phyloP scores from a whole-genome alignment of 2,797 vertebrate genomes.

The Gila robusta region DNA sequence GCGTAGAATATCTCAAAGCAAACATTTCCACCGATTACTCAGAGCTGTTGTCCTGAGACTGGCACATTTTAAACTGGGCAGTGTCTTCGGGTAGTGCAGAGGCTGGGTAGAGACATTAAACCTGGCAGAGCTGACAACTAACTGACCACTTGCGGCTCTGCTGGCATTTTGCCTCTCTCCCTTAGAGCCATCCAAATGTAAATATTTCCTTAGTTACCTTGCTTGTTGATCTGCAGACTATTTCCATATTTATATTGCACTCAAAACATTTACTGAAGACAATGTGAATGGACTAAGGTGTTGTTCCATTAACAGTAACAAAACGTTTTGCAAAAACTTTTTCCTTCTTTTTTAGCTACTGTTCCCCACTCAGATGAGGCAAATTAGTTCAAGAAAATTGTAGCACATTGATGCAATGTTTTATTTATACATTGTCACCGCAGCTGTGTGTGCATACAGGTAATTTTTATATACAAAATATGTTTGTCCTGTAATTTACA shows the following conservation, averaged over 20 bases:
- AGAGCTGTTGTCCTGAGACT: conserved; percentile 29
- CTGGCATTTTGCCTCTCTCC: conserved; percentile 60
- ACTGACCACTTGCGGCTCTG: conserved; percentile 37
- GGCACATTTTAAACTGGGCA: background rate
- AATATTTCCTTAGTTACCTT: conserved; percentile 69
- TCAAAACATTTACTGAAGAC: conserved; percentile 61
- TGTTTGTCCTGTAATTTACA: background rate
- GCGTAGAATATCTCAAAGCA: background rate
- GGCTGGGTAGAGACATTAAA: conserved; percentile 41
- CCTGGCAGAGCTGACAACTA: conserved; percentile 46
- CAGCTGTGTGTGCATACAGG: background rate
- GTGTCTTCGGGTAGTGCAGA: conserved; percentile 20
- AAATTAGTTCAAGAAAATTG: background rate
- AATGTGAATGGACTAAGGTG: conserved; percentile 57
- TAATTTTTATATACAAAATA: background rate
- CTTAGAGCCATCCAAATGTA: conserved; percentile 62
- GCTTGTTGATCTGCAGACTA: conserved; percentile 61
- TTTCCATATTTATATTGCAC: conserved; percentile 68
- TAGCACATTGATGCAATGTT: background rate
- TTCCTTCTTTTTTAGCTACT: conserved; percentile 4
- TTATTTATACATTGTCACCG: background rate
- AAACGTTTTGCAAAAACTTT: conserved; percentile 22
- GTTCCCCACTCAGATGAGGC: background rate
- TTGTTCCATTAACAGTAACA: conserved; percentile 52
- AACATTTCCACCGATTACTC: conserved; percentile 17